Conservation (phyloP, 2,113 vertebrate species). For the Mobula hypostoma region DNA sequence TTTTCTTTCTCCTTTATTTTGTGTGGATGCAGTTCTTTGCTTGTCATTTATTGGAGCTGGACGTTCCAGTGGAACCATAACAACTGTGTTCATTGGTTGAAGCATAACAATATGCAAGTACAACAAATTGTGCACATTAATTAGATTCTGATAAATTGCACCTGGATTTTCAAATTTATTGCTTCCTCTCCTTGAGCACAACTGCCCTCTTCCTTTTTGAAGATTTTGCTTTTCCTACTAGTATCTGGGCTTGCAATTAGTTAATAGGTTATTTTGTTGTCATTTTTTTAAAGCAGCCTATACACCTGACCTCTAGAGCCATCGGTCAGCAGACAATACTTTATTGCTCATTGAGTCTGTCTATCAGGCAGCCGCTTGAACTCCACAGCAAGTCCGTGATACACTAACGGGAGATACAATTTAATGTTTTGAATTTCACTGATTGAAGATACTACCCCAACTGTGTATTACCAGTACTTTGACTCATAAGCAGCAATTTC, state of each 20-base stretch:
- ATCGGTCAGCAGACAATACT: not conserved
- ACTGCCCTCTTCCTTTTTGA: not conserved
- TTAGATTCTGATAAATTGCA: not conserved
- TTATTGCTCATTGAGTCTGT: not conserved
- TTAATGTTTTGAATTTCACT: not conserved
- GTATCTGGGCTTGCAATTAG: not conserved
- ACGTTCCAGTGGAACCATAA: not conserved
- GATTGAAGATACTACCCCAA: not conserved
- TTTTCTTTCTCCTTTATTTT: not conserved
- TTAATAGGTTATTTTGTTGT: not conserved
- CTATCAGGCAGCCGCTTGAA: not conserved
- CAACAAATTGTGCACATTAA: not conserved
- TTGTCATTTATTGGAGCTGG: not conserved
- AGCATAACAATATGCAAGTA: not conserved
- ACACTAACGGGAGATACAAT: not conserved
- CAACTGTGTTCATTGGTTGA: not conserved
- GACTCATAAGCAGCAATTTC: not conserved
- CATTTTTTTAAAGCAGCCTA: not conserved
- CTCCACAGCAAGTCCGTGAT: not conserved
- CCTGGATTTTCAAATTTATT: not conserved
- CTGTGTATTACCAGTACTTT: not conserved
- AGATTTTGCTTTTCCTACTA: not conserved
- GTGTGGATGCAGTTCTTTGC: not conserved
- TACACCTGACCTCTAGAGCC: not conserved
- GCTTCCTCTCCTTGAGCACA: not conserved